Base-by-base conservation (phyloP, 1,140 invertebrate species). In the Drosophila kohkoa region DNA sequence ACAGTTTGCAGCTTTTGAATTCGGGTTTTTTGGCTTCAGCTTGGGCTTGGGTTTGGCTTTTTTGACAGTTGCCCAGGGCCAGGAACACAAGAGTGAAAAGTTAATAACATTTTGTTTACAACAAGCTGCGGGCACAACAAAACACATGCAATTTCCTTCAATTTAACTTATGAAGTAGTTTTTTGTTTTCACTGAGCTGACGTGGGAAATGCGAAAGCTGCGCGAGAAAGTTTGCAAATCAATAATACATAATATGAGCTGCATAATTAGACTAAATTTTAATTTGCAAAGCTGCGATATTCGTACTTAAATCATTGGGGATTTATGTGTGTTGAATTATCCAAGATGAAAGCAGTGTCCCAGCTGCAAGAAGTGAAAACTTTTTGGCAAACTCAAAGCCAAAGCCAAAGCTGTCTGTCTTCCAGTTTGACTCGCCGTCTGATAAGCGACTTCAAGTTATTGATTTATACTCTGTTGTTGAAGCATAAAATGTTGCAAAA, bases 381-480 rank as follows among this genome's bases (percentile, higher is more conserved):
- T 82, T 66, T 59, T 57, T 20, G 32, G n/a, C 5, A 55, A 10
- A 3, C 58, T 41, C n/a, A 57, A 30, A 59, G 20, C 38, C 7
- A 5, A 5, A 8, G 5, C 30, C 30, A 8, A 32, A 10, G 35
- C 20, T 54, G 48, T 28, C 35, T 15, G 54, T 10, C 46, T 38
- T 10, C 13, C 16, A 57, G 35, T 55, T 77, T 70, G 54, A 41
- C 28, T 54, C 3, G 11, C 41, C 1, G 57, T 25, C 30, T 48
- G 60, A 8, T 67, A 43, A 64, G 38, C 60, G 59, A 35, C 51
- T 77, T 71, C 46, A 67, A 77, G 54, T 82, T 87, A 87, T 87
- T 87, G 82, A 87, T 87, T 87, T 87, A 87, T 88, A 80, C 77
- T 69, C 45, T 68, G 49, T 63, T 48, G 45, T 48, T 71, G 59